These are phyloP conservation scores for Dioctria rufipes DNA, from an alignment of 2,888 invertebrate species.

Conservation along the genomic window DNA sequence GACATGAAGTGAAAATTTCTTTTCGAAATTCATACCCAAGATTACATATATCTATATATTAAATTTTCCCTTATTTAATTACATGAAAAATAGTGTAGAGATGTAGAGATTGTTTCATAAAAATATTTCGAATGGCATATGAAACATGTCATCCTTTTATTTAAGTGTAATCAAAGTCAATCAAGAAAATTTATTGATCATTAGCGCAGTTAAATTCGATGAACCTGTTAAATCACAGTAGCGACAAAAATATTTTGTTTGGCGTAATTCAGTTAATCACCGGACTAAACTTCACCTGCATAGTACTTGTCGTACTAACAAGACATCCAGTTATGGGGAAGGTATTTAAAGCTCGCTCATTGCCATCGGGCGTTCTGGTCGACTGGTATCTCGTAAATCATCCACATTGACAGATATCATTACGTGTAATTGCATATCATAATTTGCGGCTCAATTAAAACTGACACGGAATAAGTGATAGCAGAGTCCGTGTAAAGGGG, in stretches of 20 bases:
- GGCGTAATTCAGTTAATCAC: not conserved
- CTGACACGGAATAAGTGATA: slow-evolving; percentile 51
- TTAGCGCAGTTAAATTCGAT: no score
- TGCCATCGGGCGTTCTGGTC: not conserved
- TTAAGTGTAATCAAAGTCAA: no score
- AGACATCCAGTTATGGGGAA: slow-evolving; percentile 24
- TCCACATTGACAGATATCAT: slow-evolving; percentile 53
- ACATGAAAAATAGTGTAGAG: no score
- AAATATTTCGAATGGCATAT: no score
- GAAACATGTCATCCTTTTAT: no score
- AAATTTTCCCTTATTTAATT: no score
- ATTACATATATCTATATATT: no score
- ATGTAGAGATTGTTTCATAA: no score
- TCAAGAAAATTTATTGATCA: no score
- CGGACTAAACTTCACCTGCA: not conserved
- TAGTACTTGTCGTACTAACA: not conserved
- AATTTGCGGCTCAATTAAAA: slow-evolving; percentile 57
- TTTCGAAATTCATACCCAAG: no score
- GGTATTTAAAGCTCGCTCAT: slow-evolving; percentile 30
- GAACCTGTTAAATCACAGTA: not conserved
- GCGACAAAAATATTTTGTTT: not conserved
- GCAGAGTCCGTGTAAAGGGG: slow-evolving; percentile 36
- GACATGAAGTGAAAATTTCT: no score
- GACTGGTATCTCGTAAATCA: slow-evolving; percentile 49
- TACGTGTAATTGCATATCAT: slow-evolving; percentile 56